Evolutionary conservation across 2,888 invertebrate species (phyloP).

Genomic region (Patella depressa): DNA sequence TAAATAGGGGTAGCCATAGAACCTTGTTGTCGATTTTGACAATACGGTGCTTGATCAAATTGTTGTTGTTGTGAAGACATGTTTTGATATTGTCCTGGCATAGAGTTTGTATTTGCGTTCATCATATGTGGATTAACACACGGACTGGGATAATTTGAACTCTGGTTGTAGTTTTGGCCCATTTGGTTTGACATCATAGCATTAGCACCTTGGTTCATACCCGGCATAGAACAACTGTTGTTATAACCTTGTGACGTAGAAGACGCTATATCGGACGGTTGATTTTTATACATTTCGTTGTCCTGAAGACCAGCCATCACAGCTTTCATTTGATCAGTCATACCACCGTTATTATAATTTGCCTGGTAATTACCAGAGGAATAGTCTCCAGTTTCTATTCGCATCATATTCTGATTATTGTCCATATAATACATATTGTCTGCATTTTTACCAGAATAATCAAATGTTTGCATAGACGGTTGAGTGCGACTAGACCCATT

Average conservation of each 20-base stretch:
- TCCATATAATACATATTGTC: constrained; percentile 41
- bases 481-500: constrained; percentile 26
- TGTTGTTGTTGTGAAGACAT: background rate
- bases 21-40: constrained; percentile 7
- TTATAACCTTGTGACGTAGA: constrained; percentile 10
- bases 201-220: constrained; percentile 22
- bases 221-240: constrained; percentile 24
- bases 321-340: constrained; percentile 11
- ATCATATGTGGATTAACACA: constrained; percentile 1
- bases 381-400: constrained; percentile 32
- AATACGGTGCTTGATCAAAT: background rate
- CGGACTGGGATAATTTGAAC: background rate
- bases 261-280: background rate
- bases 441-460: constrained; percentile 34
- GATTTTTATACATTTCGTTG: constrained; percentile 11
- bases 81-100: background rate
- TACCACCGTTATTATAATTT: background rate
- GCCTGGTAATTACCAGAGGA: background rate
- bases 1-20: constrained; percentile 16
- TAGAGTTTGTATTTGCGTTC: background rate
- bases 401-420: constrained; percentile 51
- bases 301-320: constrained; percentile 5
- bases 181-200: constrained; percentile 22
- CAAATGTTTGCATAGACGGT: constrained; percentile 43
- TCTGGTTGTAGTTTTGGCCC: constrained; percentile 9